Percentiles rank a stretch among this genome's conserved stretches.
These are phyloP conservation scores for Netelia fuscicornis DNA, from an alignment of 2,888 invertebrate species.

Conservation along the genomic window DNA sequence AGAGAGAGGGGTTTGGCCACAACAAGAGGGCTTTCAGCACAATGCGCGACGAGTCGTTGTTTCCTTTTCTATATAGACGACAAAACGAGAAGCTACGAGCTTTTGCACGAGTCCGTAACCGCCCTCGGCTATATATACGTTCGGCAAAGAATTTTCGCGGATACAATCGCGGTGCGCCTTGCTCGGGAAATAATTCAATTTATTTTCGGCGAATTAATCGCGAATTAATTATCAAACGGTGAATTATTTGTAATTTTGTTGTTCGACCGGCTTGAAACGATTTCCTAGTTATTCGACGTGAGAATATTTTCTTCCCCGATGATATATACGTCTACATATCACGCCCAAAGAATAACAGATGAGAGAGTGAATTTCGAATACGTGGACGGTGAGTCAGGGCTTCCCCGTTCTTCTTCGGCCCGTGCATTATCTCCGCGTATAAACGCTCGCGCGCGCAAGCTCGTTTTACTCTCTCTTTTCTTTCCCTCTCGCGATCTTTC, in stretches of 20 bases:
- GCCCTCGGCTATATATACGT: slow-evolving; percentile 60
- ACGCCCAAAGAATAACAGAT: slow-evolving; percentile 50
- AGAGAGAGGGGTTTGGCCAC: slow-evolving; percentile 18
- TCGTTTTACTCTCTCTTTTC: slow-evolving; percentile 33
- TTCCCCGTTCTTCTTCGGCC: slow-evolving; percentile 54
- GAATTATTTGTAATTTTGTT: too few relatives aligned
- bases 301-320: slow-evolving; percentile 18
- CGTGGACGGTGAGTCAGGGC: slow-evolving; percentile 65
- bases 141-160: slow-evolving; percentile 38
- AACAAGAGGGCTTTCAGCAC: slow-evolving; percentile 61
- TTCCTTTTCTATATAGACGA: slow-evolving; percentile 38
- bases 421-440: slow-evolving; percentile 56
- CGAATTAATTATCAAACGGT: not conserved
- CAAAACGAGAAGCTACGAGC: slow-evolving; percentile 23
- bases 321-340: slow-evolving; percentile 18
- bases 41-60: slow-evolving; percentile 70
- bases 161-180: slow-evolving; percentile 11
- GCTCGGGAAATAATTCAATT: not conserved
- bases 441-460: slow-evolving; percentile 37
- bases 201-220: not conserved
- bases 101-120: slow-evolving; percentile 67
- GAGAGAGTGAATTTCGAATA: slow-evolving; percentile 56
- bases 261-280: not conserved
- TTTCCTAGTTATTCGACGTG: not conserved
- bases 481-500: slow-evolving; percentile 16